Base-by-base conservation (phyloP, 2,888 invertebrate genomes). In the Drosophila barbarae region DNA sequence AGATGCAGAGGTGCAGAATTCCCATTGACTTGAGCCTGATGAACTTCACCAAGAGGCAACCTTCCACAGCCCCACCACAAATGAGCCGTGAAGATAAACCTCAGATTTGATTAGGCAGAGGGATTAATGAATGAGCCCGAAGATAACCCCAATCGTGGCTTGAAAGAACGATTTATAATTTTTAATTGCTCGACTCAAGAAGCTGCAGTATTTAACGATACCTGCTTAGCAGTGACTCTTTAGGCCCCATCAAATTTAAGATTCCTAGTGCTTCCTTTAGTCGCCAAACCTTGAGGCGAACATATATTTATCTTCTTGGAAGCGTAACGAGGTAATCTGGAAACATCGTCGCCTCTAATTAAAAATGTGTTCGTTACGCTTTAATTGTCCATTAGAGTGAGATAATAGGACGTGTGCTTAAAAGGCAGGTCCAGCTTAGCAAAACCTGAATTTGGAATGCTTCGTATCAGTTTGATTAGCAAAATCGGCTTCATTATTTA, bases 61-160 rank as follows among this genome's bases (percentile, higher is more conserved):
- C 46, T 53, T 64, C 53, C 38, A 21, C 7, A 10, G 30, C 34
- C 12, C 52, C 30, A 55, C 63, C 76, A 55, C 77, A 61, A 47
- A 42, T 36, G 30, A 71, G 39, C 71, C 71, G 38, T 68, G 73
- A 71, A 34, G 23, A 42, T 47, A 23, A 38, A 5, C 26, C 21
- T 30, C 23, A 34, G 7, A 12, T 44, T 15, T 28, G 28, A 18
- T 15, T 15, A 12, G 9, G 26, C 42, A n/a, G 44, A 7, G 32
- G 30, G 32, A 47, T 47, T 13, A 5, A 13, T 32, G 30, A 32
- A 18, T 46, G 5, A 46, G 8, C 28, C 5, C 2, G 7, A 18
- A 18, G 30, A 46, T 30, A 18, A 18, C 30, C 13, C 8, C 32
- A 9, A 28, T 51, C 38, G 44, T 8, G 44, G 46, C 21, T 36